Conservation (phyloP, 2,888 invertebrate genomes). For the Orchesella flavescens region DNA sequence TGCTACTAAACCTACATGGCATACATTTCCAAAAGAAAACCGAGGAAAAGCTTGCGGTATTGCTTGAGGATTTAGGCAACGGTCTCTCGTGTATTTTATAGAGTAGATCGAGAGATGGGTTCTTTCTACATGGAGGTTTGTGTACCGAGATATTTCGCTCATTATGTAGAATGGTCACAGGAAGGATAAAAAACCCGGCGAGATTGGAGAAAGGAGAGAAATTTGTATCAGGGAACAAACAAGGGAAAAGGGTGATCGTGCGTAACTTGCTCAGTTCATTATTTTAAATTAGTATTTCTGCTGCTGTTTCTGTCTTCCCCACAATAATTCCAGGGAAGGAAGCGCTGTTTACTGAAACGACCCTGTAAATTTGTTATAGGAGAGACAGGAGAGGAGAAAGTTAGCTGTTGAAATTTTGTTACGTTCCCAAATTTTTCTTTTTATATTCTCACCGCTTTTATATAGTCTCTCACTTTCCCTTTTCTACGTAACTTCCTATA, state of each 20-base stretch:
- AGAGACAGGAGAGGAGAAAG: neutral
- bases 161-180: neutral
- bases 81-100: conserved; percentile 10
- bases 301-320: neutral
- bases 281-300: conserved; percentile 57
- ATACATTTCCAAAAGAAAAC: too few species aligned
- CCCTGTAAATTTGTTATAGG: neutral
- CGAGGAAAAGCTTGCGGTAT: neutral
- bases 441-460: too few species aligned
- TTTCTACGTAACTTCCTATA: too few species aligned
- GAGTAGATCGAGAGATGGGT: neutral
- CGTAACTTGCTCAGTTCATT: conserved; percentile 55
- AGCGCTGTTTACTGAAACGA: conserved; percentile 4
- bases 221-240: conserved; percentile 26
- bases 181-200: neutral
- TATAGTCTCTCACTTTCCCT: too few species aligned
- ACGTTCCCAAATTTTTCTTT: too few species aligned
- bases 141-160: neutral
- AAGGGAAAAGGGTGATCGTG: conserved; percentile 48
- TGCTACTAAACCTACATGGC: too few species aligned
- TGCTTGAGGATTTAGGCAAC: neutral
- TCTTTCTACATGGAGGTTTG: neutral
- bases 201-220: conserved; percentile 19
- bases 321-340: conserved; percentile 12
- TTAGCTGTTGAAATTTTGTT: neutral